Base-by-base conservation (phyloP, 1,140 invertebrate genomes). In the Tetranychus cinnabarinus region DNA sequence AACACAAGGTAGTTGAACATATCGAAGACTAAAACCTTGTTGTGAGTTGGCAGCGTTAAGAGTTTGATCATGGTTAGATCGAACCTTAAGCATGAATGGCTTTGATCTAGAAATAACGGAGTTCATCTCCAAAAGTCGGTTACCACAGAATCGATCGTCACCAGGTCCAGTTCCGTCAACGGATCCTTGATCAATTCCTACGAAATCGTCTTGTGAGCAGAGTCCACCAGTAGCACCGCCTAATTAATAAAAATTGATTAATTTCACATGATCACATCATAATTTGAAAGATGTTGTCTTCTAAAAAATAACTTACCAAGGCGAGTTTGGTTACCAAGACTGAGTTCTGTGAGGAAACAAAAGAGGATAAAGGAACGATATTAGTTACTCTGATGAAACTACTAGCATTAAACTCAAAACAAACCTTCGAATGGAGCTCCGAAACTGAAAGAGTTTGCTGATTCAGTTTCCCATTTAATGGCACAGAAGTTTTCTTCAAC, bases 401-500 rank as follows among this genome's bases (percentile, higher is more conserved):
- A 55, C 62, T 63, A 15, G 50, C 31, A 13, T 61, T 63, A 36
- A 23, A 23, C 23, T 23, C 0, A 0, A 23, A 64, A 42, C 45
- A 58, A 56, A 6, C 60, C 60, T 52, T 67, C 63, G 34, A 62
- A 63, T 2, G 68, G 68, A 15, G 59, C 59, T 31, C 68, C 68
- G 60, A 64, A 69, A 4, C 62, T 64, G 61, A 69, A 69, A 2
- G 66, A 61, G 4, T 65, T 61, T 3, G 58, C 58, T n/a, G 36
- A 60, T 47, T 69, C 68, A 6, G 68, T 69, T 48, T 69, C 68
- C 68, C 68, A 69, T 60, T 68, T 67, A 54, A 90, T 84, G 2
- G 85, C 82, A 66, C 86, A 89, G 69, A 89, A 90, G 68, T 88
- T 89, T 62, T 82, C 78, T 68, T 89, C 87, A 63, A 81, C 82